Conservation (phyloP, 1,140 invertebrate species). For the Cydia fagiglandana region DNA sequence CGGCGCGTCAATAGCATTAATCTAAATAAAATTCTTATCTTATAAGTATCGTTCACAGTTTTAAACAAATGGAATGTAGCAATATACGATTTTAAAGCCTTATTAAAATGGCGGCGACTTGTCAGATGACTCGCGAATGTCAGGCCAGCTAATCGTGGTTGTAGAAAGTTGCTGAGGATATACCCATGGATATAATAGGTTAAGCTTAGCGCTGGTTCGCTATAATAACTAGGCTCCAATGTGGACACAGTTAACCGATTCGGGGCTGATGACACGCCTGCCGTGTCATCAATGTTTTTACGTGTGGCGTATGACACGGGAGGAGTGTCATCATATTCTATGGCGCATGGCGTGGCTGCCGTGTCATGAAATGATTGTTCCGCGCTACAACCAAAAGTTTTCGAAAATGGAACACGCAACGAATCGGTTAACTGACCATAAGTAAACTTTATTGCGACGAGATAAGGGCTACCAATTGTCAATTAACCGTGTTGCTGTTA, state of each 20-base stretch:
- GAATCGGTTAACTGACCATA: not conserved
- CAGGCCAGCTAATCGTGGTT: not conserved
- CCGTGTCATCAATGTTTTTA: too few species aligned
- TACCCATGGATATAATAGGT: too few species aligned
- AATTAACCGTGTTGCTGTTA: not conserved
- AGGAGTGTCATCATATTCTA: too few species aligned
- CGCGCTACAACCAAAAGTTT: too few species aligned
- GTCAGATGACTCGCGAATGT: not conserved
- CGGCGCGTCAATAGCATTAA: slow-evolving; percentile 35
- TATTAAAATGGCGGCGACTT: slow-evolving; percentile 30
- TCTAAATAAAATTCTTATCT: slow-evolving; percentile 26
- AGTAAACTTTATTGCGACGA: not conserved
- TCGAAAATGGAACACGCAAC: too few species aligned
- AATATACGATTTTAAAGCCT: slow-evolving; percentile 48
- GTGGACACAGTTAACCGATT: too few species aligned
- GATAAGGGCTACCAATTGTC: not conserved
- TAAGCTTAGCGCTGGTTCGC: not conserved
- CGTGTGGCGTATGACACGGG: too few species aligned
- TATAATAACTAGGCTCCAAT: too few species aligned
- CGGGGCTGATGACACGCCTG: too few species aligned
- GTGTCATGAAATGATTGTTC: too few species aligned
- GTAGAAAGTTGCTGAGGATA: not conserved
- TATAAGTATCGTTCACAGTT: slow-evolving; percentile 42
- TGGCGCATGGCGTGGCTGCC: too few species aligned
- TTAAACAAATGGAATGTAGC: slow-evolving; percentile 45